Percentiles rank a stretch among this genome's conserved stretches.
phyloP scores from a whole-genome alignment of 2,113 vertebrate species.

The Desmodus rotundus region DNA sequence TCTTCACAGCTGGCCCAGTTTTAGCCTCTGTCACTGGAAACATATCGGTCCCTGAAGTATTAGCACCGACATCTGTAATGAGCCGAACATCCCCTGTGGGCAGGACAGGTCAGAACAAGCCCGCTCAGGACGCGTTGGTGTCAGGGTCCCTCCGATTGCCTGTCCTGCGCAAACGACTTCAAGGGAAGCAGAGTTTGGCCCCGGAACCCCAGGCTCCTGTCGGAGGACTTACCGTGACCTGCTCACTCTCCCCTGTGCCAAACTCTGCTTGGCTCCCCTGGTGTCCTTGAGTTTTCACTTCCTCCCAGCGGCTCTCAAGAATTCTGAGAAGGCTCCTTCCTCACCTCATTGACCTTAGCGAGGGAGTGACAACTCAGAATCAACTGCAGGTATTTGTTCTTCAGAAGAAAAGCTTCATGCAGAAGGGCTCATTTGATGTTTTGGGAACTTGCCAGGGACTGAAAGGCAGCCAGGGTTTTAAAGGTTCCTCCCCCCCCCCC shows the following conservation, averaged over 20 bases:
- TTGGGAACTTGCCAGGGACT: conserved; percentile 12
- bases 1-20: background rate
- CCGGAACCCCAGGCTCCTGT: background rate
- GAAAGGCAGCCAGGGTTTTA: background rate
- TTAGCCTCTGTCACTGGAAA: background rate
- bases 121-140: background rate
- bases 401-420: background rate
- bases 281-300: background rate
- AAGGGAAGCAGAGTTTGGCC: background rate
- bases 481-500: background rate
- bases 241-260: no score
- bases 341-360: accelerated
- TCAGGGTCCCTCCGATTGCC: background rate
- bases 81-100: background rate
- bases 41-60: background rate
- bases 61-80: background rate
- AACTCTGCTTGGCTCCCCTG: background rate
- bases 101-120: background rate
- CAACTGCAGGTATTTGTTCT: background rate
- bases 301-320: background rate
- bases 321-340: background rate
- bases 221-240: background rate
- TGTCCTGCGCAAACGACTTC: background rate
- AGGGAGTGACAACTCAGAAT: background rate
- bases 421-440: background rate